These are phyloP conservation scores for Thymelicus sylvestris DNA, from an alignment of 2,888 invertebrate species.

Conservation along the genomic window DNA sequence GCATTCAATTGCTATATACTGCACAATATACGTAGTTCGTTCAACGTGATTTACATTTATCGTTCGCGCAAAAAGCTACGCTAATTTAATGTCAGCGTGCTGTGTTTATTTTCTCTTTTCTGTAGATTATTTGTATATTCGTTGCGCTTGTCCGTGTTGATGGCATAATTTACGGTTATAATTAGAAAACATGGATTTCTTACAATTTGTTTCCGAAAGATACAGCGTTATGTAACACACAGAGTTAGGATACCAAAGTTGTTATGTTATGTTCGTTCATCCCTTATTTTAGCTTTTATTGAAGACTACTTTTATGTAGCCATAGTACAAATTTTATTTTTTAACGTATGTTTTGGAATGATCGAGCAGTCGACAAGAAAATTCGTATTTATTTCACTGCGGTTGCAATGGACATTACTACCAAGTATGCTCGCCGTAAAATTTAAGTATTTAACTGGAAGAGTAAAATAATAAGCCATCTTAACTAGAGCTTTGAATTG, in stretches of 20 bases:
- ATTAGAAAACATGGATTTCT: too few species aligned
- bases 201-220: too few species aligned
- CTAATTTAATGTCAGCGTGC: constrained; percentile 23
- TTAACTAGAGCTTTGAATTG: background rate
- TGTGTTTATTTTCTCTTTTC: constrained; percentile 10
- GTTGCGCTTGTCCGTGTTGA: background rate
- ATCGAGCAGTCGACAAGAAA: background rate
- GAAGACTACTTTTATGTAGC: too few species aligned
- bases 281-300: too few species aligned
- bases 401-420: background rate
- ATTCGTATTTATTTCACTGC: background rate
- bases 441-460: background rate
- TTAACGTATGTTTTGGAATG: background rate
- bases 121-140: background rate
- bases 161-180: too few species aligned
- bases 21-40: constrained; percentile 62
- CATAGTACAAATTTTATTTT: too few species aligned
- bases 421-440: background rate
- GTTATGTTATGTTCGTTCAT: too few species aligned
- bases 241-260: too few species aligned
- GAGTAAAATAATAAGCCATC: background rate
- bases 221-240: too few species aligned
- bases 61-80: constrained; percentile 47
- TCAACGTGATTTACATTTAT: constrained; percentile 77
- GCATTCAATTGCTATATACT: constrained; percentile 63